phyloP scores from a whole-genome alignment of 2,113 vertebrate species.

The Mugil cephalus region DNA sequence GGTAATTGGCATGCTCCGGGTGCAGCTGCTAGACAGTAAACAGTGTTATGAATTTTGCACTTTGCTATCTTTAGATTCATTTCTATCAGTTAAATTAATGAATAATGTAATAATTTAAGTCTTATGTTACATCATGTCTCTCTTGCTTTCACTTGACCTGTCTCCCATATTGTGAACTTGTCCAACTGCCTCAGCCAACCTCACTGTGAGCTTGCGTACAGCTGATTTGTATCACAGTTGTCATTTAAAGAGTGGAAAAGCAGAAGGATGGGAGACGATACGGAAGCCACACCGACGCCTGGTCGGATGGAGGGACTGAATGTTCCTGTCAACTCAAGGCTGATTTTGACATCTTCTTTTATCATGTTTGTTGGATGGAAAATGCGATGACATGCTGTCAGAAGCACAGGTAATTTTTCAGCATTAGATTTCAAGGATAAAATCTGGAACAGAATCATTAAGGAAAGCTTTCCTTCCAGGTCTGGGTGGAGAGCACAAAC shows the following conservation, averaged over 20 bases:
- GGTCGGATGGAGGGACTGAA: constrained; percentile 38
- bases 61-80: neutral
- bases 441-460: constrained; percentile 7
- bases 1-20: neutral
- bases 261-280: constrained; percentile 56
- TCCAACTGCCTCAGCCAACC: constrained; percentile 9
- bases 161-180: neutral
- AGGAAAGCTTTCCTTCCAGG: constrained; percentile 8
- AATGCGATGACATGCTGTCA: neutral
- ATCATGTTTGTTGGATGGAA: constrained; percentile 44
- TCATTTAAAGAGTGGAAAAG: constrained; percentile 62
- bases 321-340: constrained; percentile 49
- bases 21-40: constrained; percentile 4
- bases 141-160: neutral
- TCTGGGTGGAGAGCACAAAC: neutral
- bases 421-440: constrained; percentile 1
- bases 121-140: neutral
- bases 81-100: neutral
- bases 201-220: constrained; percentile 42
- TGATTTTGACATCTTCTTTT: constrained; percentile 52
- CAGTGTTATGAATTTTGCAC: neutral
- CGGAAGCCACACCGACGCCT: constrained; percentile 44
- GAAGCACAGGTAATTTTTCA: constrained; percentile 4
- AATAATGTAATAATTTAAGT: neutral
- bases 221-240: constrained; percentile 72